These are phyloP conservation scores for Rousettus madagascariensis DNA, from an alignment of 2,797 vertebrate species.

Conservation along the genomic window DNA sequence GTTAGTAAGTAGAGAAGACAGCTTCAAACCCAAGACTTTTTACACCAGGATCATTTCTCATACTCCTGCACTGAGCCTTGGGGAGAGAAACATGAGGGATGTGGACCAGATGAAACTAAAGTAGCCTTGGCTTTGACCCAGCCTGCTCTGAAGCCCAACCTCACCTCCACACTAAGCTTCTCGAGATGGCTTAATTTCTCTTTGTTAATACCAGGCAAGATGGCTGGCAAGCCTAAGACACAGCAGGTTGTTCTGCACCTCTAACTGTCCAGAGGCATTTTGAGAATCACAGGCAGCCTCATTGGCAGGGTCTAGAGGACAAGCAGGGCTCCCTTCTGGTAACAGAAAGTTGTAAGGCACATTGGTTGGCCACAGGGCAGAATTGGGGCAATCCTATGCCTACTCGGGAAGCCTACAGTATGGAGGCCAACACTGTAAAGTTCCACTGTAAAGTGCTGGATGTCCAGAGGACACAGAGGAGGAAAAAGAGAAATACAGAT, in stretches of 20 bases:
- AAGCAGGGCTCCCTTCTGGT: neutral
- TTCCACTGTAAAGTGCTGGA: neutral
- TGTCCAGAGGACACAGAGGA: neutral
- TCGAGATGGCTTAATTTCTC: conserved; percentile 48
- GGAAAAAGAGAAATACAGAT: neutral
- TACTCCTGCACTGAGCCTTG: neutral
- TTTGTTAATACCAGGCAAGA: conserved; percentile 54
- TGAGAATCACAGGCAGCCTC: neutral
- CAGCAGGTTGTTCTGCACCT: neutral
- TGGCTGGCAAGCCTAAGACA: neutral
- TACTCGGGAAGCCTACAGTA: neutral
- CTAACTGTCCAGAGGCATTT: neutral
- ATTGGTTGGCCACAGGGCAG: neutral
- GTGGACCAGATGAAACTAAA: neutral
- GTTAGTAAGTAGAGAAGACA: neutral
- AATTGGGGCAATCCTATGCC: neutral
- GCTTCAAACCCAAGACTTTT: neutral
- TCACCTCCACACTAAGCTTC: conserved; percentile 28
- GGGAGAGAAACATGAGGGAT: neutral
- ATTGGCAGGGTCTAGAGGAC: neutral
- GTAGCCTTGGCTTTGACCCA: neutral
- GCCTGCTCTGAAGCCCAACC: conserved; percentile 12
- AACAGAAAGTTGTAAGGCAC: neutral
- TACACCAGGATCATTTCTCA: neutral
- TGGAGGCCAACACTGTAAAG: neutral